Base-by-base conservation (phyloP, 2,888 invertebrate genomes). In the Drosophila kanekoi region DNA sequence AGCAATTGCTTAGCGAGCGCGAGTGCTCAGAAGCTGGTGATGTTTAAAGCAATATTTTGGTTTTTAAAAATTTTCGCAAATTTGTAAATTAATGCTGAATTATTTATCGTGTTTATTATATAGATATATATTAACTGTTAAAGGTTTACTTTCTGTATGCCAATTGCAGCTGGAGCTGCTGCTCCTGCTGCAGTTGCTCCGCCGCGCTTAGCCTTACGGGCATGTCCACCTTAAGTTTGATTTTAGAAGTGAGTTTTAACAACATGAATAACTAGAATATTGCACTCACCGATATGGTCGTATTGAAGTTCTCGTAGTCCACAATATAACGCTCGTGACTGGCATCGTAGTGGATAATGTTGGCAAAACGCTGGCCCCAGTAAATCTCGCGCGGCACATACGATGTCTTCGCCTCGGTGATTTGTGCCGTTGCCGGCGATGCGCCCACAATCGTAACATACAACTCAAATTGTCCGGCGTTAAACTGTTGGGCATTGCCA, bases 391-490 rank as follows among this genome's bases (percentile, higher is more conserved):
- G 94, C 10, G 96, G 95, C 11, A 97, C 91, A 90, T 96, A 97
- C 0, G 97, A 97, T 0, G 96, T 96, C 32, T 96, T 92, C 48
- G 95, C 95, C 89, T 96, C 95, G 0, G 96, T 95, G 53, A 94
- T 93, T 67, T 95, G 95, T 0, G 95, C 96, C 72, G 97, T 97
- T 67, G 95, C 95, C 87, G 96, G 95, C 0, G 97, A 95, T 0
- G 96, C 94, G 0, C 98, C 98, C 57, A 96, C 96, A 78, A 98
- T 93, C 47, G 96, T 95, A 1, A 97, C 95, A 56, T 97, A 95
- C 90, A 97, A 93, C 93, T 97, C 95, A 90, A 97, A 97, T 82
- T 96, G 94, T 72, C 94, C 94, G 41, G 94, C 94, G 90, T 95
- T 94, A 90, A 97, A 94, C 87, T 97, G 96, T 45, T 78, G 89